These are phyloP conservation scores for Noturus placidus DNA, from an alignment of 2,113 vertebrate species.

Conservation along the genomic window DNA sequence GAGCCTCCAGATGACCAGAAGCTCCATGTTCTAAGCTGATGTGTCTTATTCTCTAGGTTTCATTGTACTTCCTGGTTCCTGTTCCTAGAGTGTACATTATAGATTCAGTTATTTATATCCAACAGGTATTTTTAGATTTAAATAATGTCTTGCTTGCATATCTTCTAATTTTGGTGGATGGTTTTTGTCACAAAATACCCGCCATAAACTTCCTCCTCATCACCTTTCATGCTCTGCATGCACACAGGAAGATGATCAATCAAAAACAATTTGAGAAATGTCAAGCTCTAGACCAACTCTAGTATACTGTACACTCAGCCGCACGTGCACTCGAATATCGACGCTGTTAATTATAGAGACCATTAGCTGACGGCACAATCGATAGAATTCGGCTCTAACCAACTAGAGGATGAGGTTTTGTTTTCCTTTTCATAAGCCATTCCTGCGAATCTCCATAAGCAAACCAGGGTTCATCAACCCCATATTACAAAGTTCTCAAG, in stretches of 20 bases:
- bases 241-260: constrained; percentile 65
- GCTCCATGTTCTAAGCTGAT: too few species aligned
- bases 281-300: constrained; percentile 62
- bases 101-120: not conserved
- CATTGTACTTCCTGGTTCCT: not conserved
- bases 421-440: constrained; percentile 55
- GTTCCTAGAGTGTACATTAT: not conserved
- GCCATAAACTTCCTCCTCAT: constrained; percentile 50
- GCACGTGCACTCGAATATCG: constrained; percentile 50
- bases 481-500: constrained; percentile 47
- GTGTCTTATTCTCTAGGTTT: not conserved
- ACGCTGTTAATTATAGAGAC: constrained; percentile 69
- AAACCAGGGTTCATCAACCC: constrained; percentile 44
- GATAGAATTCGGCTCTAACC: constrained; percentile 60
- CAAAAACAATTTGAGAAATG: constrained; percentile 67
- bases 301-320: constrained; percentile 61
- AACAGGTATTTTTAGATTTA: not conserved
- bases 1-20: not conserved
- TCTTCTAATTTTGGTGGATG: not conserved
- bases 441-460: constrained; percentile 48
- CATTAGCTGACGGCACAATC: constrained; percentile 65
- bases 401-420: constrained; percentile 43
- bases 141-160: not conserved
- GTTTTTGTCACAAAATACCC: not conserved
- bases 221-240: constrained; percentile 52